A percentile compares a stretch with the other conserved stretches of the same genome.
These are phyloP conservation scores for Eulithis prunata DNA, from an alignment of 2,888 invertebrate genomes.

Conservation along the genomic window DNA sequence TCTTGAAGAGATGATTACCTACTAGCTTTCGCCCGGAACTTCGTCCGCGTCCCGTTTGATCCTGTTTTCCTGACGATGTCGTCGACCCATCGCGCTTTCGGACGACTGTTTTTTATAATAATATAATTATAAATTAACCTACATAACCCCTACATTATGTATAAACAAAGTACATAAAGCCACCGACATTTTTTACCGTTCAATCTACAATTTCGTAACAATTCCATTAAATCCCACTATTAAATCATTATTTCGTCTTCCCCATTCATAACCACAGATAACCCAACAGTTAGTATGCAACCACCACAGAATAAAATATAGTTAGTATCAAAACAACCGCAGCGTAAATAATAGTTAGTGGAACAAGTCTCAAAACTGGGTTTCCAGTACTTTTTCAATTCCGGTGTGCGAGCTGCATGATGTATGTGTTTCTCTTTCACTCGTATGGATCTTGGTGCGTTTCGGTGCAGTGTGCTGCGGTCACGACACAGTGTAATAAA, in stretches of 20 bases:
- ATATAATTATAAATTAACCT: no score
- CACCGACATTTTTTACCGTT: conserved; percentile 29
- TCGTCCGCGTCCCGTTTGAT: no score
- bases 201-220: conserved; percentile 19
- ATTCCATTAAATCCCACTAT: conserved; percentile 29
- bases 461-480: conserved; percentile 15
- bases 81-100: no score
- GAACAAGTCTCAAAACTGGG: conserved; percentile 18
- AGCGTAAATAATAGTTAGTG: conserved; percentile 12
- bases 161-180: background rate
- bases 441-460: conserved; percentile 15
- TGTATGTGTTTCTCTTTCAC: conserved; percentile 15
- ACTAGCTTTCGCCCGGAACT: no score
- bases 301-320: conserved; percentile 6
- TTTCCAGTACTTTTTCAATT: conserved; percentile 28
- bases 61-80: no score
- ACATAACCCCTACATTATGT: background rate
- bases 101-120: no score
- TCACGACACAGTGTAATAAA: conserved; percentile 5
- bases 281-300: conserved; percentile 3
- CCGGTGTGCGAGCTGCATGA: conserved; percentile 26
- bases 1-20: no score
- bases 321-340: background rate
- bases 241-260: conserved; percentile 20
- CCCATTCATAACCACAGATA: conserved; percentile 24